These are phyloP conservation scores for Nasonia oneida DNA, from an alignment of 2,888 invertebrate species.

Conservation along the genomic window DNA sequence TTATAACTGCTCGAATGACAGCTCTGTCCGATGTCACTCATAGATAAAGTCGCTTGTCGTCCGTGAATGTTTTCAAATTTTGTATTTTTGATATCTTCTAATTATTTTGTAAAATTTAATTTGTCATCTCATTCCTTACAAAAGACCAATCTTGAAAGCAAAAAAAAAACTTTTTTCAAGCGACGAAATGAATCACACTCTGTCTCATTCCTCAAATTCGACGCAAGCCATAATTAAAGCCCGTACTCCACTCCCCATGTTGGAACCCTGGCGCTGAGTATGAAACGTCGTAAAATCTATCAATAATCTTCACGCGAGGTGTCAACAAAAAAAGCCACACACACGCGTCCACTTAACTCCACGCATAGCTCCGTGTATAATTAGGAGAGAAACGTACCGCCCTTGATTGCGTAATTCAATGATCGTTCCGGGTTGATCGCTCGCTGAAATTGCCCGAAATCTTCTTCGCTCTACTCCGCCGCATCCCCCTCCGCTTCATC, in stretches of 20 bases:
- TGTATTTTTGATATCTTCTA: no score
- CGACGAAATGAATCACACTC: no score
- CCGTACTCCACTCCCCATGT: background rate
- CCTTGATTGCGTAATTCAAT: slow-evolving; percentile 28
- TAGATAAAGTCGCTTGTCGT: no score
- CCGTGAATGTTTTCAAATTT: no score
- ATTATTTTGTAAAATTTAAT: no score
- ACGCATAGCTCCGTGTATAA: background rate
- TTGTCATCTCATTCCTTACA: no score
- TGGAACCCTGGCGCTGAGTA: background rate
- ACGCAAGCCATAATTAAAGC: no score
- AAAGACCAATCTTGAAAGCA: no score
- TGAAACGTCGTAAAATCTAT: background rate
- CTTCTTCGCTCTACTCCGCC: slow-evolving; percentile 6
- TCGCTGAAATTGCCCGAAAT: slow-evolving; percentile 40
- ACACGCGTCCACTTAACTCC: background rate
- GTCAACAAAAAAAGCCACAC: background rate
- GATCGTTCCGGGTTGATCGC: slow-evolving; percentile 43
- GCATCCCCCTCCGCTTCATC: background rate
- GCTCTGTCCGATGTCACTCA: no score
- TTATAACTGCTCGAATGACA: no score
- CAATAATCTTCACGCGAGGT: background rate
- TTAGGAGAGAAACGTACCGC: background rate
- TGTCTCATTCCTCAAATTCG: no score
- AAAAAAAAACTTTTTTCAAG: no score